Evolutionary conservation across 1,140 invertebrate genomes (phyloP), one percentile per base, ranked within the genome.

Genomic region (Phenacoccus solenopsis): DNA sequence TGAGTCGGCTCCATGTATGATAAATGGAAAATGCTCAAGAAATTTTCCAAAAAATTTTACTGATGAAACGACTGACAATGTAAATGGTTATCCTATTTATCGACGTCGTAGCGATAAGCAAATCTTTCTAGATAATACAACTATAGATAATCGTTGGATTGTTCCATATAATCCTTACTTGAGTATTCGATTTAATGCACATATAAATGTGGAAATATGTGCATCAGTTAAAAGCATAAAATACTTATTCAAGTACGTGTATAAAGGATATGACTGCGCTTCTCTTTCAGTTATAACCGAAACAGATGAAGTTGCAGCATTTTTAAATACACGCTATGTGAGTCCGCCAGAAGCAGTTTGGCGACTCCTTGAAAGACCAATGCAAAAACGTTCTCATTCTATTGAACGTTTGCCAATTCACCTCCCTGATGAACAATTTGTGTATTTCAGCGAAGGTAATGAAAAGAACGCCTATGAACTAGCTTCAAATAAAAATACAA

Each of bases 181-280:
- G 7, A 74, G 35, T 1, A 70, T 73, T 49, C 77, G 68, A 64
- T 79, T 72, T 35, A 72, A 78, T 28, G 72, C 75, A 1, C 78
- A 78, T 71, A 78, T 79, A 4, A 79, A 79, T 70, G 74, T 78
- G 20, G 76, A 78, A 70, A 72, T 72, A 24, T 79, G 76, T 68
- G 76, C 76, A 73, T 79, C 77, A 2, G 72, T 80, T 13, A 75
- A 77, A 72, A 70, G 72, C 16, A 74, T 80, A 1, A 79, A 78
- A 71, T 80, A 79, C 67, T 74, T 79, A 21, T 78, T 73, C 69
- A 80, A 80, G 73, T 81, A 79, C 76, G 75, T 82, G 1, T 75
- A 76, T 16, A 80, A 81, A 75, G 78, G 78, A 0, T 74, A 76
- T 21, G 70, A 71, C 7, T 22, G 21, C 0, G 67, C 70, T 1